Evolutionary conservation across 1,140 invertebrate species (phyloP).

Genomic region (Palaemon carinicauda): DNA sequence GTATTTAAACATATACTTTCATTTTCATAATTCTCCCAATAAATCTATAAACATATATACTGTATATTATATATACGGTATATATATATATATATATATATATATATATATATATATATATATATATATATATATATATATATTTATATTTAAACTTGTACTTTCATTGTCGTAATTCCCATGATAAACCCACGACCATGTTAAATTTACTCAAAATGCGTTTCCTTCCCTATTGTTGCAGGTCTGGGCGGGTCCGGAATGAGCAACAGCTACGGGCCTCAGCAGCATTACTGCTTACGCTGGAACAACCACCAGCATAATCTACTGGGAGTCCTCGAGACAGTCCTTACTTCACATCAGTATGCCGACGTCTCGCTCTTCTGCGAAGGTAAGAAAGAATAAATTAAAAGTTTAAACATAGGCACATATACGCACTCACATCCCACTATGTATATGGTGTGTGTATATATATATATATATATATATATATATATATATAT

Average conservation of each 20-base stretch:
- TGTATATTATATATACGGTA: too few species aligned
- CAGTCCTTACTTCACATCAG: constrained; percentile 86
- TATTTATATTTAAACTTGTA: not conserved
- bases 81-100: not conserved
- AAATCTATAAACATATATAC: too few species aligned
- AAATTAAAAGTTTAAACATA: too few species aligned
- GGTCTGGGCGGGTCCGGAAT: constrained; percentile 48
- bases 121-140: constrained; percentile 19
- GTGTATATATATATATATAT: not conserved
- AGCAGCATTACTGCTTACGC: constrained; percentile 86
- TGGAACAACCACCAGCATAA: constrained; percentile 93
- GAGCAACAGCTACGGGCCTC: constrained; percentile 48
- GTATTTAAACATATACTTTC: too few species aligned
- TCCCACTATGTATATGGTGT: not conserved
- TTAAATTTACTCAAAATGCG: not conserved
- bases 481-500: not conserved
- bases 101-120: constrained; percentile 21
- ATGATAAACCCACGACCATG: not conserved
- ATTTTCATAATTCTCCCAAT: too few species aligned
- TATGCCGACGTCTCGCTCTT: constrained; percentile 93
- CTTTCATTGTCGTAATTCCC: not conserved
- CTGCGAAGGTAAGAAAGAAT: constrained; percentile 84
- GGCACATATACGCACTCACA: too few species aligned
- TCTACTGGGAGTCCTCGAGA: constrained; percentile 87
- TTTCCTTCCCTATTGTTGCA: not conserved